Base-by-base conservation (phyloP, 2,797 vertebrate genomes). In the Sparus aurata region DNA sequence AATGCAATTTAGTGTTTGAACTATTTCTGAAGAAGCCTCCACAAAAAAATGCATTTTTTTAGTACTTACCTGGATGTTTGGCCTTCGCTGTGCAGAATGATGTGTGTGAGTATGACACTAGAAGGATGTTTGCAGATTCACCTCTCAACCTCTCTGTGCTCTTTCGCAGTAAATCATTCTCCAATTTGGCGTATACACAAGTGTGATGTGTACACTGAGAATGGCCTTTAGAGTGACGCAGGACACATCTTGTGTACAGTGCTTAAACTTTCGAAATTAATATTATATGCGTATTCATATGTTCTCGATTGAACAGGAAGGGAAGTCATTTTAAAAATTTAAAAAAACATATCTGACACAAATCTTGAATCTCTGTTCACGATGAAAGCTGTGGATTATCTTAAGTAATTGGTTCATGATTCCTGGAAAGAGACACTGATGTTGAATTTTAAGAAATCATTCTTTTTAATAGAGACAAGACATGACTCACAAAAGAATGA, bases 31-130 rank as follows among this genome's bases (percentile, higher is more conserved):
- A 68, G 46, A 69, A 38, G 69, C 63, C 54, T 46, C 41, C n/a
- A 5, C 65, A 59, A 8, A 38, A 58, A 74, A 54, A 63, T 30
- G 23, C 27, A 22, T 69, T 78, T 69, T 38, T n/a, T 57, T 68
- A 61, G 78, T 78, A 23, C 68, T 71, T 62, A 69, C 58, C 60
- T 55, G 27, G 13, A 41, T 70, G 49, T 74, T 77, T 88, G 73
- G 75, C 76, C 83, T 83, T 79, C 57, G 22, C 69, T 65, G 73
- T 55, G 61, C 72, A 46, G 27, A 60, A 27, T 80, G 59, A 86
- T 83, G 59, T 64, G 58, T 75, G 69, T 18, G 43, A 17, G 54
- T 57, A 15, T 25, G 23, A 61, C 60, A 49, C 22, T 17, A 30
- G 22, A 46, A 58, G 49, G 66, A 43, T 43, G 34, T 70, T 77